These are phyloP conservation scores for Anabacerthia variegaticeps DNA, from an alignment of 2,797 vertebrate species.

Conservation along the genomic window DNA sequence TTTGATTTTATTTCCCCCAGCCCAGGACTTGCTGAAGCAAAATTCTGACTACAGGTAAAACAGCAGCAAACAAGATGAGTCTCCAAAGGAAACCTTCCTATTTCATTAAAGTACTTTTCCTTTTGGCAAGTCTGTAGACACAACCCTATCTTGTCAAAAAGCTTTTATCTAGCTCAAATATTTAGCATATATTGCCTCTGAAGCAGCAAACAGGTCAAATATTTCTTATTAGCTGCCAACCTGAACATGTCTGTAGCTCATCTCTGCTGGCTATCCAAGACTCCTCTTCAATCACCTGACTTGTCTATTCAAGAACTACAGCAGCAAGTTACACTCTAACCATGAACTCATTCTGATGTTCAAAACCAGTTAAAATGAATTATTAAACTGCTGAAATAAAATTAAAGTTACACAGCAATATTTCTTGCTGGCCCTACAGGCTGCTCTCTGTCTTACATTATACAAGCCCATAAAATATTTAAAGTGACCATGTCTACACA, in stretches of 20 bases:
- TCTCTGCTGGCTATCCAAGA: neutral
- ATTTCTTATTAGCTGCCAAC: neutral
- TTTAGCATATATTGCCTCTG: neutral
- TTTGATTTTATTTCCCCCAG: neutral
- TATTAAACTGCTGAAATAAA: conserved; percentile 27
- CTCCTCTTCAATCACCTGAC: neutral
- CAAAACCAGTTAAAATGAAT: conserved; percentile 38
- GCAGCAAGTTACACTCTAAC: neutral
- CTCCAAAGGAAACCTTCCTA: neutral
- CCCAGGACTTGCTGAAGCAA: neutral
- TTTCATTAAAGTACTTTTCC: rapidly evolving
- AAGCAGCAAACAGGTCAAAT: neutral
- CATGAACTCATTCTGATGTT: neutral
- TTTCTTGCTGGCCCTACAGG: conserved; percentile 46
- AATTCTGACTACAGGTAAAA: neutral
- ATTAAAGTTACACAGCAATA: conserved; percentile 38
- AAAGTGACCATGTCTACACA: conserved; percentile 60
- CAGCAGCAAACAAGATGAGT: neutral
- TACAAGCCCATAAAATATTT: conserved; percentile 71
- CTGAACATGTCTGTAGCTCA: rapidly evolving
- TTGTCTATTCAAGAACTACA: neutral
- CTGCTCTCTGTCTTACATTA: conserved; percentile 31
- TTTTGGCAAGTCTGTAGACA: neutral
- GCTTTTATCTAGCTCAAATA: neutral
- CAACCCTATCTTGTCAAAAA: neutral